Conservation (phyloP, 2,888 invertebrate species). For the Lithophane leautieri region DNA sequence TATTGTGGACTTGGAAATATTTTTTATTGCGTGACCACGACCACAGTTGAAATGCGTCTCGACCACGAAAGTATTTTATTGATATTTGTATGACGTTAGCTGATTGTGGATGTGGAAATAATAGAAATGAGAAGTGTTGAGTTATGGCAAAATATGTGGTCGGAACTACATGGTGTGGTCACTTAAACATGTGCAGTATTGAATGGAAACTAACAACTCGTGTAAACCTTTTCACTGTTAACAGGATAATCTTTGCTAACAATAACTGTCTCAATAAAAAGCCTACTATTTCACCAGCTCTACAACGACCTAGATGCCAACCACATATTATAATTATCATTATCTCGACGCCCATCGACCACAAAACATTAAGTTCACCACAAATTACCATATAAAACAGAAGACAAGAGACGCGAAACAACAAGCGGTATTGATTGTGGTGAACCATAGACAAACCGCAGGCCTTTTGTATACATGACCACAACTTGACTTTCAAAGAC, state of each 20-base stretch:
- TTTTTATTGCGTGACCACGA: slow-evolving; percentile 41
- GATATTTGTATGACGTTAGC: slow-evolving; percentile 21
- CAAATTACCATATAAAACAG: slow-evolving; percentile 44
- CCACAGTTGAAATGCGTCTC: slow-evolving; percentile 17
- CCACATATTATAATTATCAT: slow-evolving; percentile 40
- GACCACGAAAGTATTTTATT: slow-evolving; percentile 36
- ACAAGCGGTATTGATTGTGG: slow-evolving; percentile 52
- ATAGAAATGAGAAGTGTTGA: not conserved
- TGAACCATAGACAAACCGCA: slow-evolving; percentile 41
- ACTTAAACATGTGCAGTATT: not conserved
- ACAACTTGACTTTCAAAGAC: slow-evolving; percentile 26
- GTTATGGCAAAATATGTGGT: slow-evolving; percentile 11
- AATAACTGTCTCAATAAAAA: slow-evolving; percentile 20
- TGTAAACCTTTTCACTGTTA: not conserved
- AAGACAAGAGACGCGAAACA: slow-evolving; percentile 51
- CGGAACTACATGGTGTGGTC: not conserved
- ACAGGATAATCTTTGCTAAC: not conserved
- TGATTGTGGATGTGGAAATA: slow-evolving; percentile 1
- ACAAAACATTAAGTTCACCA: slow-evolving; percentile 49
- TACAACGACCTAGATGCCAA: slow-evolving; percentile 8
- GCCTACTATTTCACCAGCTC: not conserved
- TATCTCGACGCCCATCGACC: slow-evolving; percentile 39
- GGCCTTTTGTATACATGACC: slow-evolving; percentile 32
- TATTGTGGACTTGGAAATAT: slow-evolving; percentile 63
- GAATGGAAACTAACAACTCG: not conserved